Percentiles rank a stretch among this genome's conserved stretches.
phyloP scores from a whole-genome alignment of 35 echinoderm and acorn worm genomes.

The Amphiura filiformis region DNA sequence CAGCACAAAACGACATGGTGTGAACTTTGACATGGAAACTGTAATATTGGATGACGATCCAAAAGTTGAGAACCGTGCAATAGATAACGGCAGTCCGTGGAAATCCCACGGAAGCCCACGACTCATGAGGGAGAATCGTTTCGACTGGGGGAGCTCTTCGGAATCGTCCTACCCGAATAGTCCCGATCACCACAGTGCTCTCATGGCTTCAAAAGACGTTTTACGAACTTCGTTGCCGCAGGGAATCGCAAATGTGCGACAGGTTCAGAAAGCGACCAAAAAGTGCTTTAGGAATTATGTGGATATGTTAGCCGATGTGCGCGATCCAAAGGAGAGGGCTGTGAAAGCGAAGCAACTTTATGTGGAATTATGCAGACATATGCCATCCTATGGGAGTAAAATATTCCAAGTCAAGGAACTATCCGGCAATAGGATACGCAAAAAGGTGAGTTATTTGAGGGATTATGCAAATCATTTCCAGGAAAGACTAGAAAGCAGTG shows the following conservation, averaged over 20 bases:
- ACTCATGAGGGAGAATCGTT: neutral
- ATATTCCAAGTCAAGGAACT: constrained; percentile 65
- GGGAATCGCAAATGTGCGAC: constrained; percentile 16
- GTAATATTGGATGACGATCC: neutral
- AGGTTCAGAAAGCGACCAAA: constrained; percentile 48
- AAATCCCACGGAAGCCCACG: neutral
- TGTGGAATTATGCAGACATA: constrained; percentile 54
- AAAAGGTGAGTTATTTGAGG: constrained; percentile 52
- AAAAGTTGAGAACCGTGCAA: neutral
- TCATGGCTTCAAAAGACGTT: neutral
- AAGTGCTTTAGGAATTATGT: constrained; percentile 42
- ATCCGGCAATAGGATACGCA: constrained; percentile 40
- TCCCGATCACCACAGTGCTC: neutral
- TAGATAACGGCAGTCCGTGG: neutral
- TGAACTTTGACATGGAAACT: constrained; percentile 5
- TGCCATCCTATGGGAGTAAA: constrained; percentile 46
- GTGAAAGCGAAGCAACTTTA: constrained; percentile 52
- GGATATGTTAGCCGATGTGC: constrained; percentile 33
- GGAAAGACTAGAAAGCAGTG: no score
- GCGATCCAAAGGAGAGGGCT: constrained; percentile 25
- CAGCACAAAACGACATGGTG: neutral
- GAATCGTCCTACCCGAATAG: neutral
- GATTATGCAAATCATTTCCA: no score
- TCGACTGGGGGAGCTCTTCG: neutral
- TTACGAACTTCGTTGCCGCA: constrained; percentile 17